phyloP scores from a whole-genome alignment of 1,140 invertebrate species.

The Drosophila sucinea region DNA sequence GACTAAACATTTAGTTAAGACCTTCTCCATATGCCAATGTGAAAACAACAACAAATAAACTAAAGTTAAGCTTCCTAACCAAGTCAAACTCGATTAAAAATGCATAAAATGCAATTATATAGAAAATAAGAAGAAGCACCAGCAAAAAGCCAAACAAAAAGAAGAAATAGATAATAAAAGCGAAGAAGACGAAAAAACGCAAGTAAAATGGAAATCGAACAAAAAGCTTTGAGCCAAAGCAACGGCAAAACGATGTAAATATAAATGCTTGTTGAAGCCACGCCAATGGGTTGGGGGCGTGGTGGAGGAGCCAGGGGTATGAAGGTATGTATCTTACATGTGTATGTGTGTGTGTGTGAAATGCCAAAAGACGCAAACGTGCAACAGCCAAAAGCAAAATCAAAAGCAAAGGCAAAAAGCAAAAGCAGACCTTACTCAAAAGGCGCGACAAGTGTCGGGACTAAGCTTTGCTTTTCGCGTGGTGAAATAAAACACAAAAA shows the following conservation, averaged over 20 bases:
- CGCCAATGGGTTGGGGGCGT: slow-evolving; percentile 4
- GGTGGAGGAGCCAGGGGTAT: background rate
- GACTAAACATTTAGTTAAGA: slow-evolving; percentile 23
- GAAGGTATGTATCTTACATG: background rate
- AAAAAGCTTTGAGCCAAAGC: slow-evolving; percentile 39
- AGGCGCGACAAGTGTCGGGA: slow-evolving; percentile 55
- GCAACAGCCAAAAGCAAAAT: slow-evolving; percentile 18
- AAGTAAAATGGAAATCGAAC: slow-evolving; percentile 53
- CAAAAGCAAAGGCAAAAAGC: slow-evolving; percentile 14
- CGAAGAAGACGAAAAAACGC: background rate
- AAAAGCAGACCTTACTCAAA: slow-evolving; percentile 28
- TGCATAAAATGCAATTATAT: slow-evolving; percentile 56
- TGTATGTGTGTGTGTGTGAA: background rate
- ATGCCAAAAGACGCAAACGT: slow-evolving; percentile 42
- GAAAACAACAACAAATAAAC: slow-evolving; percentile 26
- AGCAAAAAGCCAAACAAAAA: slow-evolving; percentile 2
- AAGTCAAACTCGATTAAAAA: slow-evolving; percentile 61
- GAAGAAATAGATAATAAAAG: slow-evolving; percentile 4
- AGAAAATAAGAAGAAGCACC: background rate
- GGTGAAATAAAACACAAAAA: slow-evolving; percentile 31
- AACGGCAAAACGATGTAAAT: slow-evolving; percentile 6
- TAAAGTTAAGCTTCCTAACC: slow-evolving; percentile 29
- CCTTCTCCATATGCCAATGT: slow-evolving; percentile 39
- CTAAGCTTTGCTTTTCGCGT: slow-evolving; percentile 50
- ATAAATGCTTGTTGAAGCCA: slow-evolving; percentile 10